Conservation (phyloP, 2,888 invertebrate genomes). For the Amphipyra tragopoginis region DNA sequence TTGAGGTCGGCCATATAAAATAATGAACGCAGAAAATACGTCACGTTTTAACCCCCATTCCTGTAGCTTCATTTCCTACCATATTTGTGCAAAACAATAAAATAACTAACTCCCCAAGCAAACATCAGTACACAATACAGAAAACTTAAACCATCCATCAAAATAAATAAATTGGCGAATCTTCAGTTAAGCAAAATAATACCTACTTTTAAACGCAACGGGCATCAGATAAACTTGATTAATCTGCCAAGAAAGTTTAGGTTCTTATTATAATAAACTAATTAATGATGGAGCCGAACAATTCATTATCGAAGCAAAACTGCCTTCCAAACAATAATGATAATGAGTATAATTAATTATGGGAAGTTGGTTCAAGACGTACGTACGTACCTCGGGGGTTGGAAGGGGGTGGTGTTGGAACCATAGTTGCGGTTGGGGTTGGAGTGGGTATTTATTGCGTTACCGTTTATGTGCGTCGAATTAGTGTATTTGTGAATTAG, state of each 20-base stretch:
- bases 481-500: too few species aligned
- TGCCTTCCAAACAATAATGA: constrained; percentile 90
- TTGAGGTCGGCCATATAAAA: too few species aligned
- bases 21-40: too few species aligned
- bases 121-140: not conserved
- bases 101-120: too few species aligned
- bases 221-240: constrained; percentile 88
- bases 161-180: constrained; percentile 54
- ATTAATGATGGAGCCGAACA: constrained; percentile 89
- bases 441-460: constrained; percentile 63
- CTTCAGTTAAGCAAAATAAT: constrained; percentile 57
- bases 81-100: too few species aligned
- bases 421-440: constrained; percentile 46
- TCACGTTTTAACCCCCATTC: too few species aligned
- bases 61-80: too few species aligned
- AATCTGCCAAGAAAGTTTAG: constrained; percentile 85
- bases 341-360: constrained; percentile 90
- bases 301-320: constrained; percentile 90
- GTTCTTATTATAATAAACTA: constrained; percentile 90
- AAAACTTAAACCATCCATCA: constrained; percentile 53
- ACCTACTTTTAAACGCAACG: constrained; percentile 73
- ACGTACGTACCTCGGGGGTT: constrained; percentile 80
- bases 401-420: constrained; percentile 63
- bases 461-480: too few species aligned
- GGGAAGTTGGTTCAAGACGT: constrained; percentile 89